Conservation (phyloP, 2,797 vertebrate species). For the Vultur gryphus region DNA sequence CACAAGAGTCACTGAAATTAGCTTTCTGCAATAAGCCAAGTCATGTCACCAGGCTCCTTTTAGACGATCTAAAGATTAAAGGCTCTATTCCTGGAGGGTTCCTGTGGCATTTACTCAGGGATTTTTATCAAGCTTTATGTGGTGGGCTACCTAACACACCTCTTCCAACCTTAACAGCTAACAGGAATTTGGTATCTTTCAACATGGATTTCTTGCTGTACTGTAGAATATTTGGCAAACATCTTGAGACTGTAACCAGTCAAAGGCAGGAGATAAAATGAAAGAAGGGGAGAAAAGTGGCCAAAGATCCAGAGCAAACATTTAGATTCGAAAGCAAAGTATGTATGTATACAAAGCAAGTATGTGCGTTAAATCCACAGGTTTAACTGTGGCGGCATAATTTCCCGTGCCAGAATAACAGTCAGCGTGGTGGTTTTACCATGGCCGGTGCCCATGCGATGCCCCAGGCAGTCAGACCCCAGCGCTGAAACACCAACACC, state of each 20-base stretch:
- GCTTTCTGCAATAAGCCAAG: slow-evolving; percentile 60
- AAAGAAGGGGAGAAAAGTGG: background rate
- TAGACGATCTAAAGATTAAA: slow-evolving; percentile 53
- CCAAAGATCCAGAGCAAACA: slow-evolving; percentile 11
- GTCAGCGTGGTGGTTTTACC: accelerated
- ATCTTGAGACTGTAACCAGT: slow-evolving; percentile 45
- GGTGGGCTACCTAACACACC: slow-evolving; percentile 63
- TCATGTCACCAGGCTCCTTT: slow-evolving; percentile 59
- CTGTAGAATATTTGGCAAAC: slow-evolving; percentile 60
- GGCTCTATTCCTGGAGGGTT: slow-evolving; percentile 64
- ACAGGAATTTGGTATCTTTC: slow-evolving; percentile 55
- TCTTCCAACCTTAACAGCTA: slow-evolving; percentile 56
- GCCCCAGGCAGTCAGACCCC: background rate
- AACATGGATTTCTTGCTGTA: slow-evolving; percentile 45
- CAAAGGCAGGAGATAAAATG: slow-evolving; percentile 10
- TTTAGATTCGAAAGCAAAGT: background rate
- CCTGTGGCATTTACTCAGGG: slow-evolving; percentile 66
- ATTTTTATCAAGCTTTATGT: slow-evolving; percentile 57
- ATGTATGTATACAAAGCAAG: background rate
- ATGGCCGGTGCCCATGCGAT: accelerated
- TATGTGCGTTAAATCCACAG: background rate
- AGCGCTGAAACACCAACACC: background rate
- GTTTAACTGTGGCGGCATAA: accelerated
- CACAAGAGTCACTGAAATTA: slow-evolving; percentile 8
- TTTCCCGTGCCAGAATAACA: background rate